These are phyloP conservation scores for Vanessa cardui DNA, from an alignment of 2,888 invertebrate genomes.

Conservation along the genomic window DNA sequence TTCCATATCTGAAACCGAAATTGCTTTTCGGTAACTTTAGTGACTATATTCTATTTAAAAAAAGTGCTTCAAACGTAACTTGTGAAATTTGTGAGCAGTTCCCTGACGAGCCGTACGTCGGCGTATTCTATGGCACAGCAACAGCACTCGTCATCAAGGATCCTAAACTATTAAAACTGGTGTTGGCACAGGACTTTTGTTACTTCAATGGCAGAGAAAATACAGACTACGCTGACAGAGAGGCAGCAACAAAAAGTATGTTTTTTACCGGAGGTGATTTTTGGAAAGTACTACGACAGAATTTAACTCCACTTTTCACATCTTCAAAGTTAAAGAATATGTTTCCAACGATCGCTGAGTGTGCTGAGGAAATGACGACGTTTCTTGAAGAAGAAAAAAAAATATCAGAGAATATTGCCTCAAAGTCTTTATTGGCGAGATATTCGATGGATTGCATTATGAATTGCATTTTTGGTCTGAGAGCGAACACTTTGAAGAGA, in stretches of 20 bases:
- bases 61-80: constrained; percentile 45
- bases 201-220: constrained; percentile 63
- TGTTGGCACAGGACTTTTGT: constrained; percentile 64
- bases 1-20: constrained; percentile 50
- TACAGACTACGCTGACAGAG: constrained; percentile 51
- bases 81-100: constrained; percentile 55
- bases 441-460: constrained; percentile 63
- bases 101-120: constrained; percentile 58
- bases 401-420: constrained; percentile 46
- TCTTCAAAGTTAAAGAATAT: constrained; percentile 66
- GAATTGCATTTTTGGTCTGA: constrained; percentile 61
- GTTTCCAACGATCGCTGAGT: constrained; percentile 45
- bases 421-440: constrained; percentile 48
- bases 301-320: constrained; percentile 63
- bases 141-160: constrained; percentile 61
- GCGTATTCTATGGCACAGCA: constrained; percentile 61
- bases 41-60: constrained; percentile 51
- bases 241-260: constrained; percentile 52
- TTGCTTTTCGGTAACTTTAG: constrained; percentile 62
- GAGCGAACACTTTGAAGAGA: constrained; percentile 52
- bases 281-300: constrained; percentile 66
- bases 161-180: constrained; percentile 57
- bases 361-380: background rate
- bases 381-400: constrained; percentile 46
- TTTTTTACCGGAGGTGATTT: constrained; percentile 58